Evolutionary conservation across 1,140 invertebrate species (phyloP), one percentile per base, ranked within the genome.

Genomic region (Brachionus sp.): DNA sequence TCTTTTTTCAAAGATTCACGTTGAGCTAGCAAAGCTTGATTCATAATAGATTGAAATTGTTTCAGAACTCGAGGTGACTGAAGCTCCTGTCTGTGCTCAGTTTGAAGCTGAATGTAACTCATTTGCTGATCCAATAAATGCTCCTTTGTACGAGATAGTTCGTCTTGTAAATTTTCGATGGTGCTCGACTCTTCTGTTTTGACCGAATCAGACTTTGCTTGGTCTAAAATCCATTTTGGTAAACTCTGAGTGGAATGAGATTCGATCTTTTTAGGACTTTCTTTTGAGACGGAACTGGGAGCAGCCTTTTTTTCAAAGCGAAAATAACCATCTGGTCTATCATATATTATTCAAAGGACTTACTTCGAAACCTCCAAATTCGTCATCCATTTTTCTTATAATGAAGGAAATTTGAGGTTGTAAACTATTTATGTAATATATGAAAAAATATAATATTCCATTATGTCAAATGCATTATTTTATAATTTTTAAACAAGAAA

Each of bases 311-410:
- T 68, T 35, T 57, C 50, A 57, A 57, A 57, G 50, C 16, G 16
- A 23, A 57, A 13, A 50, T n/a, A 64, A 25, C 9, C 4, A 5
- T 9, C 23, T 25, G 19, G 7, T 25, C 7, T 25, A 25, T 35
- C 12, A 29, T 29, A 29, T 2, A 29, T 29, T 2, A 29, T 3
- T 29, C 5, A 57, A 57, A 57, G 5, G 3, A 9, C 13, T 73
- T 39, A 73, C 70, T 39, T 75, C 70, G 12, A 75, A 75, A 19
- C 70, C 70, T 46, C 70, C 70, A 29, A 75, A 75, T 19, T 75
- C 70, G 25, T 75, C 70, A 46, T 75, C 70, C 70, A 75, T 75
- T 73, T 42, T 39, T 16, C 2, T 73, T 16, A 35, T 42, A 35
- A 73, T 23, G 35, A 73, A 73, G 7, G 16, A 73, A 39, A 73